Percentiles rank a stretch among this genome's conserved stretches.
Evolutionary conservation across 2,888 invertebrate species (phyloP).

Genomic region (Nomada fucata): DNA sequence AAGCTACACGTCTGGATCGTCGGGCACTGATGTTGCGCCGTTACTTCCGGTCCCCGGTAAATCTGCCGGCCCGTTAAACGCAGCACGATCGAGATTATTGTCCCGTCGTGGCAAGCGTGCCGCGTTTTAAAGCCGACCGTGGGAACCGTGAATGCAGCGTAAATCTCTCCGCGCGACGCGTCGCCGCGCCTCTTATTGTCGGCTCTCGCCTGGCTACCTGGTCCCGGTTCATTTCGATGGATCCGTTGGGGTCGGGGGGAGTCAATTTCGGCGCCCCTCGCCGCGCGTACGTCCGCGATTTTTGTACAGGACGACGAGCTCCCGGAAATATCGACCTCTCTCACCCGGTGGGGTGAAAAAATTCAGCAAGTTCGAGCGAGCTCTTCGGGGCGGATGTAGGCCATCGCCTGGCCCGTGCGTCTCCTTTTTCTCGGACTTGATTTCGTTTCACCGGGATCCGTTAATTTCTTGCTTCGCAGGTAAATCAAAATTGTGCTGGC

Average conservation of each 20-base stretch:
- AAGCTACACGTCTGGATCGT: slow-evolving; percentile 23
- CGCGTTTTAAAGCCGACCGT: slow-evolving; percentile 42
- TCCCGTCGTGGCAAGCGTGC: slow-evolving; percentile 17
- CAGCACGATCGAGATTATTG: slow-evolving; percentile 56
- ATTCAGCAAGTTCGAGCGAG: not conserved
- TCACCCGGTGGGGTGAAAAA: not conserved
- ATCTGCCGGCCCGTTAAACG: slow-evolving; percentile 50
- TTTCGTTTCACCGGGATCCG: not conserved
- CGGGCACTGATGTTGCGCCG: slow-evolving; percentile 21
- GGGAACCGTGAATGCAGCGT: slow-evolving; percentile 30
- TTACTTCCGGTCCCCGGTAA: slow-evolving; percentile 36
- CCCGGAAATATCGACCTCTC: slow-evolving; percentile 2
- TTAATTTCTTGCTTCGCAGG: not conserved
- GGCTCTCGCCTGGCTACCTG: slow-evolving; percentile 22
- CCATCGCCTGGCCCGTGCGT: not conserved
- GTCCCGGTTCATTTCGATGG: slow-evolving; percentile 25
- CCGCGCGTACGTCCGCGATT: slow-evolving; percentile 14
- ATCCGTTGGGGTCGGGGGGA: slow-evolving; percentile 33
- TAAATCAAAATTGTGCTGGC: not conserved
- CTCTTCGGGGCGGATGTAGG: not conserved
- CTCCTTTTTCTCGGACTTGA: not conserved
- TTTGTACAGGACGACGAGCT: not conserved
- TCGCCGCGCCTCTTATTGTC: slow-evolving; percentile 14
- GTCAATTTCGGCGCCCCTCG: not conserved
- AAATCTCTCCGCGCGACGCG: slow-evolving; percentile 22